Evolutionary conservation across 2,113 vertebrate genomes (phyloP).

Genomic region (Peromyscus maniculatus): DNA sequence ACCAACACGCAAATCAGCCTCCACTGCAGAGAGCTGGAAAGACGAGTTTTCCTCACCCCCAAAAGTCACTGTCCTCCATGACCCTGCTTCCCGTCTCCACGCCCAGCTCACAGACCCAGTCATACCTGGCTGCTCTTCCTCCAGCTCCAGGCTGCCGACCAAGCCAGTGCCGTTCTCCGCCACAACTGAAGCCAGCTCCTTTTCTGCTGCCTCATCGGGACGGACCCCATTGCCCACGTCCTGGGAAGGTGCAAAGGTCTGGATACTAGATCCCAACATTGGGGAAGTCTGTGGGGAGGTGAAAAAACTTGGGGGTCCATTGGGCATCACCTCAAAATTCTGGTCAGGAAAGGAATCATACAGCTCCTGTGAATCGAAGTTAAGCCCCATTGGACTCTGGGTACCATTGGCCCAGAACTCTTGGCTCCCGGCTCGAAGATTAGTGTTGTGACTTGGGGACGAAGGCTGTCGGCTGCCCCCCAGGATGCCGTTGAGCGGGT

Average conservation of each 20-base stretch:
- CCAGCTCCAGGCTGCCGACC: slow-evolving; percentile 88
- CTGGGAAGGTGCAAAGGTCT: slow-evolving; percentile 83
- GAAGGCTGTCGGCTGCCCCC: slow-evolving; percentile 85
- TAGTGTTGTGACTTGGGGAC: slow-evolving; percentile 86
- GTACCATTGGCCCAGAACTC: slow-evolving; percentile 94
- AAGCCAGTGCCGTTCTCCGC: slow-evolving; percentile 85
- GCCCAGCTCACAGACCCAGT: slow-evolving; percentile 3
- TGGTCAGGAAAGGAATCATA: slow-evolving; percentile 89
- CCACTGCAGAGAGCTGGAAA: slow-evolving; percentile 80
- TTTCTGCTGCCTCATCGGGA: slow-evolving; percentile 75
- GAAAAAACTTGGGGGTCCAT: slow-evolving; percentile 87
- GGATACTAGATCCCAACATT: slow-evolving; percentile 83
- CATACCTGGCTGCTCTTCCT: slow-evolving; percentile 87
- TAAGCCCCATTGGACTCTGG: slow-evolving; percentile 88
- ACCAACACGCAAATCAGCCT: slow-evolving; percentile 83
- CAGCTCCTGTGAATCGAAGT: slow-evolving; percentile 91
- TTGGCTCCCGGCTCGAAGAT: slow-evolving; percentile 87
- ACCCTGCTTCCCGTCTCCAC: slow-evolving; percentile 32
- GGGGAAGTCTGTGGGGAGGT: slow-evolving; percentile 84
- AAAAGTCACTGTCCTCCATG: slow-evolving; percentile 68
- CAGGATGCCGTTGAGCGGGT: slow-evolving; percentile 92
- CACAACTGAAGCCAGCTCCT: slow-evolving; percentile 81
- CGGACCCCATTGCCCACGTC: slow-evolving; percentile 69
- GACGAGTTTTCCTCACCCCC: slow-evolving; percentile 79
- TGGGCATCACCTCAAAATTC: slow-evolving; percentile 89